Base-by-base conservation (phyloP, 2,113 vertebrate species). In the Scomber colias region DNA sequence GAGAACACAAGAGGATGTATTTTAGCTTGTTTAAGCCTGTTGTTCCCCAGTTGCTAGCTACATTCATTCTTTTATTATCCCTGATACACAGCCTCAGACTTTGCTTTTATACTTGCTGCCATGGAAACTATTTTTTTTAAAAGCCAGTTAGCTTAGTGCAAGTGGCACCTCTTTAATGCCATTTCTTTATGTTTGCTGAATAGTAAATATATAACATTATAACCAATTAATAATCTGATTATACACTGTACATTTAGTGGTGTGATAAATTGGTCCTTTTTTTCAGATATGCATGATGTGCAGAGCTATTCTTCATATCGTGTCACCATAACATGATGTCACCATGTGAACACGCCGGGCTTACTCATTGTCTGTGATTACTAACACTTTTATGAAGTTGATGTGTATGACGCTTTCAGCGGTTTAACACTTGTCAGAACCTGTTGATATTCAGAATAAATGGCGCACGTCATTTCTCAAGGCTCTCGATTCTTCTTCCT, bases 381-480 rank as follows among this genome's bases (percentile, higher is more conserved):
- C 75, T 68, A 79, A 79, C 77, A 44, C 21, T 35, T 40, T 66
- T 50, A 46, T 27, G 24, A 27, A 3, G 67, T 60, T 60, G 57
- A 27, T 83, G 63, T 79, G 84, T 50, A 30, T 51, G 40, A 48
- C 54, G 0, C 11, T 57, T 56, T 79, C 55, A 16, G 51, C 31
- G 81, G 19, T 13, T 69, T 44, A 81, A 83, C 61, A 64, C 78
- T 24, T 64, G 78, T 73, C 49, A 54, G 44, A 64, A 75, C 64
- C 24, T 62, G 71, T 79, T 71, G 60, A 77, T 77, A 49, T 63
- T 66, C 44, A 49, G 61, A 74, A 77, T 60, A 67, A 74, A 82
- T 67, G 67, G 6, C 8, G 16, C 67, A 48, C 24, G 45, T 3
- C 12, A 77, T 81, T 56, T 74, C 10, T 49, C 53, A 65, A 35